These are phyloP conservation scores for Xiphophorus hellerii DNA, from an alignment of 2,113 vertebrate genomes.

Conservation along the genomic window DNA sequence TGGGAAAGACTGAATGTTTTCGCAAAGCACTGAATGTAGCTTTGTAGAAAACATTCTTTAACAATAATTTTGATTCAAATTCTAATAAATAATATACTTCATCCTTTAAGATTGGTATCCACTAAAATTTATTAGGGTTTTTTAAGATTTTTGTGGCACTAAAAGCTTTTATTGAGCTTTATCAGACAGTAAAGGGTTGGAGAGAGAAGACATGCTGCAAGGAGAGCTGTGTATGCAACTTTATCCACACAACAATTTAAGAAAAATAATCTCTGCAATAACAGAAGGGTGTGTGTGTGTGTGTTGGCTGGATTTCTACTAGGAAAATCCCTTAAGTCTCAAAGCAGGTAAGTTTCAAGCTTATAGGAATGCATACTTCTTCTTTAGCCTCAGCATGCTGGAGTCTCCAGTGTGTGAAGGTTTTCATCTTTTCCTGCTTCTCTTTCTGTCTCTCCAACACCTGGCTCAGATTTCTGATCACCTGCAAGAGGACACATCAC, in stretches of 20 bases:
- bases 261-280: not conserved
- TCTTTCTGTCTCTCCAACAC: constrained; percentile 90
- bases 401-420: constrained; percentile 89
- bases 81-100: not conserved
- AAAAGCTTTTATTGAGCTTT: not conserved
- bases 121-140: no score
- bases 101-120: no score
- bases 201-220: not conserved
- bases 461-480: constrained; percentile 87
- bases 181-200: not conserved
- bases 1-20: not conserved
- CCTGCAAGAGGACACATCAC: constrained; percentile 74
- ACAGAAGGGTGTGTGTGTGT: not conserved
- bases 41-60: not conserved
- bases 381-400: constrained; percentile 83
- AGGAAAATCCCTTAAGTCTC: not conserved
- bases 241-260: not conserved
- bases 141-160: no score
- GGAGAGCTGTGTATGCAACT: not conserved
- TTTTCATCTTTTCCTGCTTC: constrained; percentile 87
- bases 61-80: not conserved
- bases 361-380: constrained; percentile 78
- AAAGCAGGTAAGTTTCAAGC: not conserved
- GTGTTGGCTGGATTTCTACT: not conserved
- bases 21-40: no score